Evolutionary conservation across 2,888 invertebrate genomes (phyloP).

Genomic region (Thera obeliscata): DNA sequence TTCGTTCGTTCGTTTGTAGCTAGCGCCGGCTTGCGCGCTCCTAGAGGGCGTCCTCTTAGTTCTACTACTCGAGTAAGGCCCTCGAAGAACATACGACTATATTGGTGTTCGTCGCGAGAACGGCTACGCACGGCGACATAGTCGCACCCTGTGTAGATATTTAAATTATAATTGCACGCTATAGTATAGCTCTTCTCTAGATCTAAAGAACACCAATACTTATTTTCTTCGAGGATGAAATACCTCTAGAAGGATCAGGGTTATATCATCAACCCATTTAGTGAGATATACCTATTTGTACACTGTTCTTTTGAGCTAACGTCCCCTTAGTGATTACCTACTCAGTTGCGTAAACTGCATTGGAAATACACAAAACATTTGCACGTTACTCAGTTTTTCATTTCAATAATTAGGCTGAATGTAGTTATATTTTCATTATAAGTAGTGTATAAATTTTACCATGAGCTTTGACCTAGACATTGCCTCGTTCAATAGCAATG

Average conservation of each 20-base stretch:
- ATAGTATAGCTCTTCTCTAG: slow-evolving; percentile 33
- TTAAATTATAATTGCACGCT: slow-evolving; percentile 37
- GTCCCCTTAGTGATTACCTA: slow-evolving; percentile 58
- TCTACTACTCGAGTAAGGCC: slow-evolving; percentile 23
- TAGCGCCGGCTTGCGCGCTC: slow-evolving; percentile 47
- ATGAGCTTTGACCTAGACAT: slow-evolving; percentile 48
- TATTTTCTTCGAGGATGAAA: slow-evolving; percentile 38
- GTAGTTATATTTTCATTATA: slow-evolving; percentile 11
- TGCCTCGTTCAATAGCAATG: slow-evolving; percentile 38
- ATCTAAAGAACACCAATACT: slow-evolving; percentile 35
- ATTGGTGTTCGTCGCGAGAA: slow-evolving; percentile 36
- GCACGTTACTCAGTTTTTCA: slow-evolving; percentile 77
- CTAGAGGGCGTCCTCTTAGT: slow-evolving; percentile 28
- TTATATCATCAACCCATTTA: slow-evolving; percentile 31
- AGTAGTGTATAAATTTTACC: slow-evolving; percentile 21
- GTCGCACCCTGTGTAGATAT: slow-evolving; percentile 36
- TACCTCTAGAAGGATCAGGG: slow-evolving; percentile 32
- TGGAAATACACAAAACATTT: slow-evolving; percentile 78
- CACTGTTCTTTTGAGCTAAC: slow-evolving; percentile 59
- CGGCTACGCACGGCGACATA: slow-evolving; percentile 34
- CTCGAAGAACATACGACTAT: slow-evolving; percentile 38
- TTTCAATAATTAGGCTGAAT: slow-evolving; percentile 51
- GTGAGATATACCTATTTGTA: slow-evolving; percentile 40
- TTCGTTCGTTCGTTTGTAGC: slow-evolving; percentile 43
- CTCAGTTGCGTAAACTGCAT: slow-evolving; percentile 69